These are phyloP conservation scores for Phyto melanocephala DNA, from an alignment of 2,888 invertebrate species.

Conservation along the genomic window DNA sequence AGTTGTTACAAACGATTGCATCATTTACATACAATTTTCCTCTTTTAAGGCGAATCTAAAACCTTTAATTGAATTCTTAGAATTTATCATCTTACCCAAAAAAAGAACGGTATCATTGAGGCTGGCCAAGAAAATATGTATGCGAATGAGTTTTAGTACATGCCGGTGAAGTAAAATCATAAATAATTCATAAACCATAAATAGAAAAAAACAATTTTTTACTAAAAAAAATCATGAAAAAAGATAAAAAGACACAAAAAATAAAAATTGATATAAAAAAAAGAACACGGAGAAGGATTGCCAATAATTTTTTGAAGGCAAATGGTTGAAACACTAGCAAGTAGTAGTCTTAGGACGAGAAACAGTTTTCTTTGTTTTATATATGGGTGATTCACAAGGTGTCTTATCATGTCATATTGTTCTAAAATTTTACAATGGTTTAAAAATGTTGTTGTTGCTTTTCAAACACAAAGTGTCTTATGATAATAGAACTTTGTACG, in stretches of 20 bases:
- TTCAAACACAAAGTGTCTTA: too few relatives aligned
- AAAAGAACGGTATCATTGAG: neutral
- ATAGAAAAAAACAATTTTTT: neutral
- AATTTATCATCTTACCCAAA: neutral
- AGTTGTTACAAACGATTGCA: neutral
- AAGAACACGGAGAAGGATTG: neutral
- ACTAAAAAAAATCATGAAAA: neutral
- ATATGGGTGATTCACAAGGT: too few relatives aligned
- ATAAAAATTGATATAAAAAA: neutral
- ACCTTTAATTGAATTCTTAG: conserved; percentile 5
- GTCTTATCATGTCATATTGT: too few relatives aligned
- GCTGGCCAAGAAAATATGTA: neutral
- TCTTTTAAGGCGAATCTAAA: neutral
- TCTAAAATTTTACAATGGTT: too few relatives aligned
- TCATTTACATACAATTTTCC: neutral
- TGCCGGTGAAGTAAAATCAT: conserved; percentile 16
- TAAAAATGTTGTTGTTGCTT: too few relatives aligned
- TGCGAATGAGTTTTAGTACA: neutral
- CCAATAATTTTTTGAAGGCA: neutral
- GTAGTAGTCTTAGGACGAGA: too few relatives aligned
- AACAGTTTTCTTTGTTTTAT: too few relatives aligned
- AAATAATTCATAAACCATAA: conserved; percentile 43
- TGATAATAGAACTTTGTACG: too few relatives aligned
- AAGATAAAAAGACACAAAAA: neutral
- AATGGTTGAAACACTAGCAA: neutral